Evolutionary conservation across 2,888 invertebrate genomes (phyloP).

Genomic region (Rhingia campestris): DNA sequence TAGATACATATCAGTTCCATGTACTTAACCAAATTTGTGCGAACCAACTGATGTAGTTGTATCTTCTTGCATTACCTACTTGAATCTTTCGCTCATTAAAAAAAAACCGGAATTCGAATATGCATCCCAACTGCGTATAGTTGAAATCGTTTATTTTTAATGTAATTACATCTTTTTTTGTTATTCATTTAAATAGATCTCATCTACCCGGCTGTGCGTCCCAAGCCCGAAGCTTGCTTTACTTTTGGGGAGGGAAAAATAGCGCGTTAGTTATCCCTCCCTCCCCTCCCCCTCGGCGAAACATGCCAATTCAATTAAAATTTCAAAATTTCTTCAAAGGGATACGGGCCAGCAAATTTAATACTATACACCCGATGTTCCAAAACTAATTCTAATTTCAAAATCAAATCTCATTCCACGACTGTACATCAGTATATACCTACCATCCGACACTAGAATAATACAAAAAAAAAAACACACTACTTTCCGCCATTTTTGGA

Average conservation of each 20-base stretch:
- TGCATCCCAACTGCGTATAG: too few relatives aligned
- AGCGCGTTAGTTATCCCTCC: not conserved
- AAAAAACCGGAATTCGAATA: too few relatives aligned
- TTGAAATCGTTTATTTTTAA: too few relatives aligned
- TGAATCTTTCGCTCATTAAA: too few relatives aligned
- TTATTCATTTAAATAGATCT: not conserved
- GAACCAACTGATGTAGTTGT: too few relatives aligned
- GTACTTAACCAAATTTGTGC: too few relatives aligned
- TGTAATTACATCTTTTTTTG: not conserved
- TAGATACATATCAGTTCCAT: too few relatives aligned
- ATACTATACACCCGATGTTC: conserved; percentile 2
- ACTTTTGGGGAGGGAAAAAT: not conserved
- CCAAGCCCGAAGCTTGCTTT: too few relatives aligned
- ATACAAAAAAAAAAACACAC: not conserved
- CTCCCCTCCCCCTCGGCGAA: not conserved
- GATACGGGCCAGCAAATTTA: not conserved
- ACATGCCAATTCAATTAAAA: conserved; percentile 9
- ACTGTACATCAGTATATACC: not conserved
- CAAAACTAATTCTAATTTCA: not conserved
- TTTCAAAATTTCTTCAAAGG: not conserved
- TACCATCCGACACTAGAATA: not conserved
- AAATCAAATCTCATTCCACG: not conserved
- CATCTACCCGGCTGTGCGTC: not conserved
- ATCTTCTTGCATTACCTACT: too few relatives aligned
- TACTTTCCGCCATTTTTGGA: conserved; percentile 41